Evolutionary conservation across 2,797 vertebrate genomes (phyloP).

Genomic region (Schizothorax lantsangensis): DNA sequence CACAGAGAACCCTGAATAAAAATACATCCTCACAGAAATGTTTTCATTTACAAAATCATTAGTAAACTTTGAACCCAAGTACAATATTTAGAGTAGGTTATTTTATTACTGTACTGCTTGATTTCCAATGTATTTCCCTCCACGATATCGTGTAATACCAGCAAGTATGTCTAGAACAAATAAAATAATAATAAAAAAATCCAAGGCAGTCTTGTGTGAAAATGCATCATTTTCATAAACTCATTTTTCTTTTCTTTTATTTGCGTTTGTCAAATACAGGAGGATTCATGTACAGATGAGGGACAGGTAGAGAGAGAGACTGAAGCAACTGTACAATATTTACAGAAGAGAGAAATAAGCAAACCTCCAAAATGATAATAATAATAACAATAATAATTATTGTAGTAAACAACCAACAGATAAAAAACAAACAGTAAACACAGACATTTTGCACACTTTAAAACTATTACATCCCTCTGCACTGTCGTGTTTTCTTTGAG

Average conservation of each 20-base stretch:
- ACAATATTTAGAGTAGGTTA: neutral
- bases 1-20: conserved; percentile 21
- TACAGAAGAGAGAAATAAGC: conserved; percentile 74
- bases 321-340: conserved; percentile 82
- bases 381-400: conserved; percentile 68
- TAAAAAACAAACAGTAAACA: conserved; percentile 76
- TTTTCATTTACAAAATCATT: conserved; percentile 38
- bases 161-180: neutral
- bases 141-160: neutral
- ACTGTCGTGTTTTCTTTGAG: conserved; percentile 69
- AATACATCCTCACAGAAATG: conserved; percentile 10
- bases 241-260: conserved; percentile 75
- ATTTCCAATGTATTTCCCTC: conserved; percentile 3
- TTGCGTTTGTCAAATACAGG: conserved; percentile 81
- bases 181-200: neutral
- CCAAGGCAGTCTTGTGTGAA: conserved; percentile 42
- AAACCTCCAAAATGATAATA: conserved; percentile 67
- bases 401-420: conserved; percentile 77
- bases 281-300: conserved; percentile 79
- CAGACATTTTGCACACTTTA: conserved; percentile 70
- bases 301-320: conserved; percentile 72
- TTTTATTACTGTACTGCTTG: conserved; percentile 7
- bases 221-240: conserved; percentile 65
- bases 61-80: neutral
- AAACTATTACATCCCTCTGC: conserved; percentile 65